Percentiles rank a stretch among this genome's conserved stretches.
Evolutionary conservation across 2,113 vertebrate genomes (phyloP).

Genomic region (Coptodon bakossiorum): DNA sequence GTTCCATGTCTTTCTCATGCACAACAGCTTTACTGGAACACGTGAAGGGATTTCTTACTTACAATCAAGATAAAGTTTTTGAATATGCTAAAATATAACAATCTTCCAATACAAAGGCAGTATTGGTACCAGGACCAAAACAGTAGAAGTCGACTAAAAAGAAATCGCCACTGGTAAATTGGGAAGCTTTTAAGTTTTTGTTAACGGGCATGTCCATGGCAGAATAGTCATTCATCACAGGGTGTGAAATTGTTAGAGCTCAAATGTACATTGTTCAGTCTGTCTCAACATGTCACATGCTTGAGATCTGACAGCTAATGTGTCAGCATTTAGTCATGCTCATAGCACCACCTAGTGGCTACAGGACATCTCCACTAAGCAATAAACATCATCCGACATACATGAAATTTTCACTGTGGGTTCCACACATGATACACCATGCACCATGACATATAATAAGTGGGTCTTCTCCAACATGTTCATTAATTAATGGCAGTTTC

Average conservation of each 20-base stretch:
- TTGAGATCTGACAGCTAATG: not conserved
- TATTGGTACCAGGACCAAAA: not conserved
- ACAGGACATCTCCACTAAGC: not conserved
- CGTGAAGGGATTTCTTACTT: not conserved
- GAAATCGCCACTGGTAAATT: not conserved
- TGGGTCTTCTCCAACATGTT: not conserved
- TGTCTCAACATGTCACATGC: not conserved
- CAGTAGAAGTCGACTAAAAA: not conserved
- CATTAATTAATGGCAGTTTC: not conserved
- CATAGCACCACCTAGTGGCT: not conserved
- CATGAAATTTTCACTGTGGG: not conserved
- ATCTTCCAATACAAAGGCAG: not conserved
- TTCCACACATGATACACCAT: not conserved
- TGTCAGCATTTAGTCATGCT: not conserved
- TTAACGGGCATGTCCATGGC: not conserved
- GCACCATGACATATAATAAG: not conserved
- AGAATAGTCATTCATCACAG: not conserved
- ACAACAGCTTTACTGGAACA: not conserved
- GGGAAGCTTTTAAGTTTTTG: not conserved
- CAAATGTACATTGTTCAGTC: not conserved
- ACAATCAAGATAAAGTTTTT: not conserved
- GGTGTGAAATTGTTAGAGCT: not conserved
- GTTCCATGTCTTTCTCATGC: not conserved
- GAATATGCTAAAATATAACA: not conserved
- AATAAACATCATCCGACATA: not conserved